phyloP scores from a whole-genome alignment of 2,888 invertebrate species.

The Spodoptera exigua region DNA sequence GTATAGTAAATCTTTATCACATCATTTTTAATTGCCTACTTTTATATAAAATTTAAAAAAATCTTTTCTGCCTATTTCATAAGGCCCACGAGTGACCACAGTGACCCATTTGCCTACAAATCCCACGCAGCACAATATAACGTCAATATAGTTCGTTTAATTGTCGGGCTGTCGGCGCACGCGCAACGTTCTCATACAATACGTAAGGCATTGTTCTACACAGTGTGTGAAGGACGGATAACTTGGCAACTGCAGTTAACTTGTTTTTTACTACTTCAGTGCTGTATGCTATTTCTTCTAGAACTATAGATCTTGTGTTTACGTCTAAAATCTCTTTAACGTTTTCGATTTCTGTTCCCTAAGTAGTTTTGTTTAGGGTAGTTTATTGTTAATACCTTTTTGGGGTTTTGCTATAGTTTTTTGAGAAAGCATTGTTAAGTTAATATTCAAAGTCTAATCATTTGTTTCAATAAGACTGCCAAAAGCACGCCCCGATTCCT shows the following conservation, averaged over 20 bases:
- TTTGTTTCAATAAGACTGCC: no score
- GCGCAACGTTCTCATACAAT: slow-evolving; percentile 68
- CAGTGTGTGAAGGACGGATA: slow-evolving; percentile 59
- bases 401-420: no score
- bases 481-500: no score
- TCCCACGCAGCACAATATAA: slow-evolving; percentile 52
- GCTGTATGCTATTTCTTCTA: slow-evolving; percentile 1
- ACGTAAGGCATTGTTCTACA: slow-evolving; percentile 59
- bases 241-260: slow-evolving; percentile 14
- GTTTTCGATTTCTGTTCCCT: background rate
- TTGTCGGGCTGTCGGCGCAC: slow-evolving; percentile 60
- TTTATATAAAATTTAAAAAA: no score
- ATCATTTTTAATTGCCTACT: no score
- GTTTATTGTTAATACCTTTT: no score
- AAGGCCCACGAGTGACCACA: slow-evolving; percentile 24
- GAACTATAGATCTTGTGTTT: background rate
- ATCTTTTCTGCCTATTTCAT: background rate
- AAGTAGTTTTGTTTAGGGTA: background rate
- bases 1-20: no score
- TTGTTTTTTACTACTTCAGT: slow-evolving; percentile 15
- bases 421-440: no score
- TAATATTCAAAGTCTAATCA: no score
- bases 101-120: slow-evolving; percentile 54
- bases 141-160: slow-evolving; percentile 54
- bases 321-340: background rate